Base-by-base conservation (phyloP, 2,888 invertebrate genomes). In the Pachymerium ferrugineum region DNA sequence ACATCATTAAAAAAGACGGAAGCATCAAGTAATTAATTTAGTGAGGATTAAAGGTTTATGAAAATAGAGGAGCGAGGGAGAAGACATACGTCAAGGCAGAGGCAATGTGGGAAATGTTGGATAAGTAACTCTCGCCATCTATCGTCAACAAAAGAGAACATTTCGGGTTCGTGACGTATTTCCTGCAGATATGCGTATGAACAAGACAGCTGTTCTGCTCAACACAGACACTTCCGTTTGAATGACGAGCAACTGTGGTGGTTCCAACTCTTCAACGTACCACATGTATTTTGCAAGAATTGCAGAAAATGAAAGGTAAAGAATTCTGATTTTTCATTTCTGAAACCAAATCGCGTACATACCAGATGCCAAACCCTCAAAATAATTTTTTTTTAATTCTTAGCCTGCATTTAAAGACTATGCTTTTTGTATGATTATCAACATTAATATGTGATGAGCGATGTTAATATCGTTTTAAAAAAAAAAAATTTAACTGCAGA, bases 221-320 rank as follows among this genome's bases (percentile, higher is more conserved):
- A 28, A 25, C 62, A 62, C 28, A 62, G 25, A 12, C 28, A 62
- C 62, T 62, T 62, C 62, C 62, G 62, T 62, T 62, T 62, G 62
- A 22, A 62, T 25, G 62, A 25, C 25, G 62, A 62, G 62, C 62
- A n/a, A 22, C n/a, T 28, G 62, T 28, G 22, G 62, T 62, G 62
- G 62, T 2, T 10, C 10, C 62, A 62, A 62, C 62, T 62, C 62
- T 62, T 10, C 3, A 28, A 22, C 12, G 62, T 62, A 12, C 62
- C 10, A 12, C 12, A n/a, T 62, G 14, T 14, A 62, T 62, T 28
- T 22, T 25, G 62, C 25, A 62, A 62, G 12, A 28, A 62, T 62
- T 25, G 25, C 12, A 22, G 62, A 62, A 62, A 62, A 62, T 62
- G 62, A 14, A 25, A 62, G 62, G 62, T 62, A 62, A 62, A 28